Evolutionary conservation across 2,113 vertebrate genomes (phyloP).

Genomic region (Trichechus manatus): DNA sequence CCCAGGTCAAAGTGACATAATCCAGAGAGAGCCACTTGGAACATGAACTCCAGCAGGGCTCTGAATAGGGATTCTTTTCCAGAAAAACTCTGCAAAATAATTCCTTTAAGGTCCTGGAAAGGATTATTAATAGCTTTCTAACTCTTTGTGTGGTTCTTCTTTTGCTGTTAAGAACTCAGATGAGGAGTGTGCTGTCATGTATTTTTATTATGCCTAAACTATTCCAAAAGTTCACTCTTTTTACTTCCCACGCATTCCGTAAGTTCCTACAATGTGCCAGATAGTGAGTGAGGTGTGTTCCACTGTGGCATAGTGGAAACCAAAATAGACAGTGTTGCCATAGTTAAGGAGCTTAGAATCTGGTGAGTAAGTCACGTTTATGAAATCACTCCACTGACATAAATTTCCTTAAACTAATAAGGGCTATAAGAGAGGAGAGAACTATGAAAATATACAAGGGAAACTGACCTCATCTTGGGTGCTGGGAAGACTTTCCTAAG

Average conservation of each 20-base stretch:
- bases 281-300: neutral
- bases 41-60: neutral
- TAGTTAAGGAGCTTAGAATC: neutral
- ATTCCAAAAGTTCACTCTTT: neutral
- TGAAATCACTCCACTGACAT: conserved; percentile 16
- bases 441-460: neutral
- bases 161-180: neutral
- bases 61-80: neutral
- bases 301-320: neutral
- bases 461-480: neutral
- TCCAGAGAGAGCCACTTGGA: neutral
- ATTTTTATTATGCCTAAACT: neutral
- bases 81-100: neutral
- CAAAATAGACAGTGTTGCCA: neutral
- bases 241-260: neutral
- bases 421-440: neutral
- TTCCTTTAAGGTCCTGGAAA: neutral
- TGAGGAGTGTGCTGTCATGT: neutral
- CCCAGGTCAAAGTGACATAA: neutral
- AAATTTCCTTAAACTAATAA: neutral
- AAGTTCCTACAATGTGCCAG: neutral
- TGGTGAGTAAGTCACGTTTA: neutral
- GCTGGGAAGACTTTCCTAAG: neutral
- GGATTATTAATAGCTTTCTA: neutral
- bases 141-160: neutral